These are phyloP conservation scores for Carollia perspicillata DNA, from an alignment of 2,113 vertebrate genomes.

Conservation along the genomic window DNA sequence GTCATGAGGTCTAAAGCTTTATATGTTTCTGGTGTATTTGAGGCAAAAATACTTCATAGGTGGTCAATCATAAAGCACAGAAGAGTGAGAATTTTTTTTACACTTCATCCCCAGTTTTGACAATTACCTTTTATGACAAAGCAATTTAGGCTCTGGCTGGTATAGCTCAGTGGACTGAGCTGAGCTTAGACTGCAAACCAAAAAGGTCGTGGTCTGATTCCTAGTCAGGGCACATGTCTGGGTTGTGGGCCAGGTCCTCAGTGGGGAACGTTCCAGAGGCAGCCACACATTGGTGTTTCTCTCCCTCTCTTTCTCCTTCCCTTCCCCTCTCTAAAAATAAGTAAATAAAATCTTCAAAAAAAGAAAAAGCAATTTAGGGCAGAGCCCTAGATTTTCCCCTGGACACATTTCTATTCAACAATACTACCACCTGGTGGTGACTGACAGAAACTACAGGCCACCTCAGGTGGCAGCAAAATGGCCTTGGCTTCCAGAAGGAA, in stretches of 20 bases:
- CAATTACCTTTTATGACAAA: not conserved
- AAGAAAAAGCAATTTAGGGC: not conserved
- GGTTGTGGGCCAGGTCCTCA: too few relatives aligned
- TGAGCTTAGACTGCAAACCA: too few relatives aligned
- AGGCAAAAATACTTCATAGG: not conserved
- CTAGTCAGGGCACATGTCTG: too few relatives aligned
- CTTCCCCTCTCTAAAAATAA: too few relatives aligned
- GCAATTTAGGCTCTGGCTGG: not conserved
- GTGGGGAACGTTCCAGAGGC: too few relatives aligned
- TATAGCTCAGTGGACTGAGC: too few relatives aligned
- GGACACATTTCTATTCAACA: conserved; percentile 1
- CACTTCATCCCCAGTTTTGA: not conserved
- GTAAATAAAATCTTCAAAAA: too few relatives aligned
- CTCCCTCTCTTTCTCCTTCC: too few relatives aligned
- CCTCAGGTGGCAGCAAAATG: not conserved
- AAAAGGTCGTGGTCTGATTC: too few relatives aligned
- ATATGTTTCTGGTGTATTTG: not conserved
- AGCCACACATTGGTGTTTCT: too few relatives aligned
- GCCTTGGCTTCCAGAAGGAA: not conserved
- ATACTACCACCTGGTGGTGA: conserved; percentile 58
- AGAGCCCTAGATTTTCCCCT: not conserved
- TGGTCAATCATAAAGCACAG: not conserved
- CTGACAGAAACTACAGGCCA: not conserved
- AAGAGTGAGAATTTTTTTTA: not conserved
- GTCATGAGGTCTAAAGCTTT: not conserved